These are phyloP conservation scores for Apocrypta bakeri DNA, from an alignment of 1,140 invertebrate species.

Conservation along the genomic window DNA sequence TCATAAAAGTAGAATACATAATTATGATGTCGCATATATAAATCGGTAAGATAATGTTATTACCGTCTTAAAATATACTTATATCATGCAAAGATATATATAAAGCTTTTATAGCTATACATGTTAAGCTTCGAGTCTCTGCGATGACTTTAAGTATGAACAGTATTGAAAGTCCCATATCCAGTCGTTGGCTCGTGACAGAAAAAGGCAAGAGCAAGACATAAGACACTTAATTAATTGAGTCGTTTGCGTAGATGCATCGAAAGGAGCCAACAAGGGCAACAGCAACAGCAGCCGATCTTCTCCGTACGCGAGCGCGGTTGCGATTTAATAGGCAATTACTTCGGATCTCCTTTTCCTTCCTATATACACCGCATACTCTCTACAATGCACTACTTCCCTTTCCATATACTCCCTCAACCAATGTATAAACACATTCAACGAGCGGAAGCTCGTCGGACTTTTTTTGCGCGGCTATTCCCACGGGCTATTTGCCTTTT, in stretches of 20 bases:
- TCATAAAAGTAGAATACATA: no score
- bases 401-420: neutral
- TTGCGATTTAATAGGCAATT: conserved; percentile 50
- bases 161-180: neutral
- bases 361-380: neutral
- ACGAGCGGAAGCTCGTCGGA: neutral
- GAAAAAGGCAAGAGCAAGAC: neutral
- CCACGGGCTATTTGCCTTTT: conserved; percentile 38
- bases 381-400: neutral
- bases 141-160: no score
- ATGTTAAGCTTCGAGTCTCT: neutral
- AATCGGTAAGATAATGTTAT: no score
- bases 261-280: conserved; percentile 17
- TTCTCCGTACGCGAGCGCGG: neutral
- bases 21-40: no score
- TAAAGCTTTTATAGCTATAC: no score
- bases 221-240: conserved; percentile 43
- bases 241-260: conserved; percentile 45
- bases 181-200: neutral
- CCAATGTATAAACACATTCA: neutral
- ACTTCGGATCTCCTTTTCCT: conserved; percentile 30
- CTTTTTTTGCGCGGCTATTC: conserved; percentile 37
- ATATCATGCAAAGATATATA: no score
- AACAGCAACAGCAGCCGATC: conserved; percentile 6
- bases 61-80: no score